Evolutionary conservation across 2,888 invertebrate species (phyloP), one percentile per base, ranked within the genome.

Genomic region (Hyalella azteca): DNA sequence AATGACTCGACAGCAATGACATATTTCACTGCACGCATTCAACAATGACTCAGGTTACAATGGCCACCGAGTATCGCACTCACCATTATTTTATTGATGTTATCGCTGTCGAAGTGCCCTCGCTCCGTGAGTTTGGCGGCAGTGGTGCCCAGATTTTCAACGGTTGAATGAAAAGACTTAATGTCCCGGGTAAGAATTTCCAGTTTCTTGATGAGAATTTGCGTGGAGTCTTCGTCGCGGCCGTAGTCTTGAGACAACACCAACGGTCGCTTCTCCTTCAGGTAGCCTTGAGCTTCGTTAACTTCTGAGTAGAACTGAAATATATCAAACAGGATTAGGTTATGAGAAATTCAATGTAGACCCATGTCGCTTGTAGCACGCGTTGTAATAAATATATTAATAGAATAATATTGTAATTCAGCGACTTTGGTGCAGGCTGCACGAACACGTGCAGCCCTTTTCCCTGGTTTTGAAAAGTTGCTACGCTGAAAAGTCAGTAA

Each of bases 201-300:
- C 45, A 98, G 89, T 86, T 96, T 93, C 87, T 96, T 92, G 86
- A 93, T 90, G 82, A 96, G 91, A 3, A 93, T 92, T 85, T 93
- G 92, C 0, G 95, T 95, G 0, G 96, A 94, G 86, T 96, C 94
- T 88, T 97, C 97, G 88, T 98, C 98, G 83, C 94, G 93, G 0
- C 97, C 98, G 66, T 93, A 92, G 87, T 97, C 97, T 11, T 90
- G 89, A 0, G 93, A 93, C 0, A 91, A 91, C 41, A 96, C 88
- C 73, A 93, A 90, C 0, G 94, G 93, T 26, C 92, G 91, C 85
- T 95, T 95, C 86, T 96, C 96, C 60, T 91, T 90, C 86, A 98
- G 93, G 97, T 97, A 98, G n/a, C 93, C 92, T 86, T 95, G 94
- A 0, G 95, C 94, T 88, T 98, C 98, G 1, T 92, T 90, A 3